Evolutionary conservation across 30 jellyfish, hydroid and myxozoan species (phyloP).

Genomic region (Cassiopea xamachana): DNA sequence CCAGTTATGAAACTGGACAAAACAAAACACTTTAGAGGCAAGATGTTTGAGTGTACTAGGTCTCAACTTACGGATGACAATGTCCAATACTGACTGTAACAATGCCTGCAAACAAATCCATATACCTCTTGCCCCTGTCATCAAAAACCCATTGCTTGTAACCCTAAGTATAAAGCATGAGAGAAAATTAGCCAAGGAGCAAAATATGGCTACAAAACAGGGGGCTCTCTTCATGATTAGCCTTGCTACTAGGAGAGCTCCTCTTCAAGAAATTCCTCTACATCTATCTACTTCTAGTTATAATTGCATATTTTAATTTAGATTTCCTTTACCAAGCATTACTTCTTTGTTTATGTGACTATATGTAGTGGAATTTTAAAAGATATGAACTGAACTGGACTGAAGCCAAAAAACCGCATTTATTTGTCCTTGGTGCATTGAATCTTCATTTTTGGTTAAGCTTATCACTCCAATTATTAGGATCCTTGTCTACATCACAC

Average conservation of each 20-base stretch:
- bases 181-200: neutral
- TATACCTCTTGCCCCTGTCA: conserved; percentile 86
- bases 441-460: too few relatives aligned
- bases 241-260: neutral
- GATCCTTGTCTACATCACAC: too few relatives aligned
- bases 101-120: conserved; percentile 98
- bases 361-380: neutral
- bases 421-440: too few relatives aligned
- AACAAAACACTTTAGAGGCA: too few relatives aligned
- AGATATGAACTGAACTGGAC: neutral
- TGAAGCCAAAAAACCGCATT: too few relatives aligned
- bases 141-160: conserved; percentile 97
- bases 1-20: too few relatives aligned
- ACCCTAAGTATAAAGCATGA: conserved; percentile 62
- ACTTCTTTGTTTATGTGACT: neutral
- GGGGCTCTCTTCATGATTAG: neutral
- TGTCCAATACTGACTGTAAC: conserved; percentile 98
- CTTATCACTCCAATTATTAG: too few relatives aligned
- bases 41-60: neutral
- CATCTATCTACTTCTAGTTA: neutral
- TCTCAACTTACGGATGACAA: conserved; percentile 93
- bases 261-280: too few relatives aligned
- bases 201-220: neutral
- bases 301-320: too few relatives aligned
- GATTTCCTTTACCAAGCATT: neutral